Evolutionary conservation across 2,888 invertebrate species (phyloP).

Genomic region (Lagria hirta): DNA sequence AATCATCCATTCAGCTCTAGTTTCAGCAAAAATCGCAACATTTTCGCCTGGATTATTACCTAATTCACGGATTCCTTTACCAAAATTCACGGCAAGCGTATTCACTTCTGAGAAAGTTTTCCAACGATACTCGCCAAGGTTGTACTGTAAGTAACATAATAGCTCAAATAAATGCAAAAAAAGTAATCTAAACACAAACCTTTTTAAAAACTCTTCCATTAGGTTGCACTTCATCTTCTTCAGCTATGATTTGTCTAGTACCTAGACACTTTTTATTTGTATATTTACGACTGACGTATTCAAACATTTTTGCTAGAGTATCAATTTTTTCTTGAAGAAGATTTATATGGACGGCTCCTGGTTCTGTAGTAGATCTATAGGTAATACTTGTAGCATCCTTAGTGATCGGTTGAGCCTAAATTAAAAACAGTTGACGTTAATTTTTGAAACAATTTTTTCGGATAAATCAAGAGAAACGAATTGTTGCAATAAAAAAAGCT

Average conservation of each 20-base stretch:
- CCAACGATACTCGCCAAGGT: conserved; percentile 93
- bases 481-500: too few species aligned
- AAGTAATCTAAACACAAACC: too few species aligned
- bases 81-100: conserved; percentile 73
- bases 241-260: conserved; percentile 85
- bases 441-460: too few species aligned
- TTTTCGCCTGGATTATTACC: conserved; percentile 74
- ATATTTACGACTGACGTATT: conserved; percentile 74
- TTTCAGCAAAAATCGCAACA: conserved; percentile 95
- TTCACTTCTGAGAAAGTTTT: conserved; percentile 79
- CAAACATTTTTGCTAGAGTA: conserved; percentile 82
- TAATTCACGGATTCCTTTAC: conserved; percentile 78
- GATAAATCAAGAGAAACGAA: too few species aligned
- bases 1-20: conserved; percentile 96
- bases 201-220: conserved; percentile 96
- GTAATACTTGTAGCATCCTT: conserved; percentile 68
- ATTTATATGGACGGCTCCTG: conserved; percentile 70
- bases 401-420: conserved; percentile 70
- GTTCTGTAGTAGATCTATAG: conserved; percentile 71
- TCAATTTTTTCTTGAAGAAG: conserved; percentile 76
- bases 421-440: too few species aligned
- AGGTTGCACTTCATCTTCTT: conserved; percentile 91
- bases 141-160: conserved; percentile 63
- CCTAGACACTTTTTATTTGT: conserved; percentile 79
- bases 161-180: conserved; percentile 4